Conservation (phyloP, 2,797 vertebrate genomes). For the Anguilla marmorata region DNA sequence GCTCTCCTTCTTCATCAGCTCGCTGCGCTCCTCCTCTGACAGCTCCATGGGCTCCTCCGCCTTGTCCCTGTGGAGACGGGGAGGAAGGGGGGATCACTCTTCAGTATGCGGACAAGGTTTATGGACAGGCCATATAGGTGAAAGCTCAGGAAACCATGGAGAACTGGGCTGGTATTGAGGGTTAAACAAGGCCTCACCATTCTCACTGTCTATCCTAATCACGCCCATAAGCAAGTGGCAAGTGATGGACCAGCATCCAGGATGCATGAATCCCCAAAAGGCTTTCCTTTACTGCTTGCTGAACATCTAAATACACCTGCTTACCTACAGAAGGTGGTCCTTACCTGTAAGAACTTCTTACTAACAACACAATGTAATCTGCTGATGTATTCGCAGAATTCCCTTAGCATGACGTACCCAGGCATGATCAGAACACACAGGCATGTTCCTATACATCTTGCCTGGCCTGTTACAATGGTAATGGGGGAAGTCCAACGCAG, state of each 20-base stretch:
- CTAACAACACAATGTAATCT: too few species aligned
- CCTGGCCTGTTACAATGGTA: neutral
- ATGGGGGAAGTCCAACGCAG: neutral
- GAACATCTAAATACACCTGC: too few species aligned
- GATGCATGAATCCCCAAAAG: too few species aligned
- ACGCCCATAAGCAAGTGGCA: neutral
- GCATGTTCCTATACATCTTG: too few species aligned
- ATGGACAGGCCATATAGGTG: neutral
- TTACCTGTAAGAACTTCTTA: too few species aligned
- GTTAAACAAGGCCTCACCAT: neutral
- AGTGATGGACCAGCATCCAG: too few species aligned
- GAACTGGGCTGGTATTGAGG: neutral
- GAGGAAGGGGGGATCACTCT: neutral
- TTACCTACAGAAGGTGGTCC: too few species aligned
- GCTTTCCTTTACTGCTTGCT: too few species aligned
- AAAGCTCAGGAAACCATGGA: neutral
- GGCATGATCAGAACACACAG: too few species aligned
- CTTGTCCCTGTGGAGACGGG: slow-evolving; percentile 78
- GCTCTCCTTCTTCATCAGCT: slow-evolving; percentile 98
- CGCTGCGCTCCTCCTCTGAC: slow-evolving; percentile 92
- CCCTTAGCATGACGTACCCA: too few species aligned
- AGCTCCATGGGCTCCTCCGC: slow-evolving; percentile 90
- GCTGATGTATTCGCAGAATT: too few species aligned
- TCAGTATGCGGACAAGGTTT: neutral
- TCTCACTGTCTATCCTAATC: neutral